Evolutionary conservation across 2,888 invertebrate species (phyloP).

Genomic region (Cantharis lateralis): DNA sequence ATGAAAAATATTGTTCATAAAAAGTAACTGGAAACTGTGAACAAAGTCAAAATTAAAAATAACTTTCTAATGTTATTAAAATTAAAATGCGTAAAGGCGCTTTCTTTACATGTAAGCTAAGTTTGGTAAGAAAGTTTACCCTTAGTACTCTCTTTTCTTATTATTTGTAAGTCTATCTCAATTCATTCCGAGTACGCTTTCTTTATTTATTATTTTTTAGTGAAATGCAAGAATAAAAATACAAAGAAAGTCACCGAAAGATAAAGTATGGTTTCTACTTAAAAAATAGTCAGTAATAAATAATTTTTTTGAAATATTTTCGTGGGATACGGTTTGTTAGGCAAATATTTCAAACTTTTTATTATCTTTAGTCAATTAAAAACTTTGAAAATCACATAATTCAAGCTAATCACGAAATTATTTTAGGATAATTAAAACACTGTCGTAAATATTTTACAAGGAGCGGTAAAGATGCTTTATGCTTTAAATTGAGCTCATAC

Average conservation of each 20-base stretch:
- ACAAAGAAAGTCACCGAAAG: constrained; percentile 14
- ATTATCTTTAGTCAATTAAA: constrained; percentile 25
- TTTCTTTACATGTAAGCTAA: constrained; percentile 26
- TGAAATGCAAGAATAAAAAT: constrained; percentile 20
- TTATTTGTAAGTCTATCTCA: constrained; percentile 17
- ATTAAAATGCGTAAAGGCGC: constrained; percentile 21
- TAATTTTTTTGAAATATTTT: constrained; percentile 12
- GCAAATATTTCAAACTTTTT: constrained; percentile 24
- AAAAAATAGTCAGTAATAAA: constrained; percentile 14
- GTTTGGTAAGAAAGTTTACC: constrained; percentile 18
- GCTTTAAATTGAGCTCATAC: constrained; percentile 29
- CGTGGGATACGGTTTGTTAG: neutral
- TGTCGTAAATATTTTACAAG: constrained; percentile 40
- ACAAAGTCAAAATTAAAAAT: constrained; percentile 26
- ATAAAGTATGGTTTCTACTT: constrained; percentile 11
- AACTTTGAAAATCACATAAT: constrained; percentile 34
- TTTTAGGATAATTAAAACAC: constrained; percentile 40
- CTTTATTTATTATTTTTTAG: constrained; percentile 23
- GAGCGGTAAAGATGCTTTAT: constrained; percentile 40
- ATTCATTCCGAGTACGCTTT: constrained; percentile 9
- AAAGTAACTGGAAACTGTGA: constrained; percentile 19
- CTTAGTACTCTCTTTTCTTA: constrained; percentile 14
- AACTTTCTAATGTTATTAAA: constrained; percentile 25
- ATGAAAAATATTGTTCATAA: constrained; percentile 6
- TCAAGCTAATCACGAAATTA: constrained; percentile 40